phyloP scores from a whole-genome alignment of 2,888 invertebrate species.

The Drosophila sordidapex region DNA sequence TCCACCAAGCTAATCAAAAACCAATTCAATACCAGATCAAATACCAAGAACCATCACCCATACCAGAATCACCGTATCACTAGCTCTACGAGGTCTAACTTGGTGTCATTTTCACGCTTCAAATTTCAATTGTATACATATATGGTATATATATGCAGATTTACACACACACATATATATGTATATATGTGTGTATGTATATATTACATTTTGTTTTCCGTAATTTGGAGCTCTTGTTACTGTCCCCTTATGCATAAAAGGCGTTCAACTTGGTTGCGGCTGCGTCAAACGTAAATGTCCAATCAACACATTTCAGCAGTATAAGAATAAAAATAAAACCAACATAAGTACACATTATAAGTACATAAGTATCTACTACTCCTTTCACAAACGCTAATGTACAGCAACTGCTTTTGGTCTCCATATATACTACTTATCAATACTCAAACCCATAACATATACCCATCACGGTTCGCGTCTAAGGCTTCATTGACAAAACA shows the following conservation, averaged over 20 bases:
- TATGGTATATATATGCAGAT: slow-evolving; percentile 25
- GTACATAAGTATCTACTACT: slow-evolving; percentile 41
- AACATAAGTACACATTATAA: slow-evolving; percentile 1
- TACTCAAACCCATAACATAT: slow-evolving; percentile 16
- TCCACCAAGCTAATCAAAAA: slow-evolving; percentile 72
- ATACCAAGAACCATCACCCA: slow-evolving; percentile 68
- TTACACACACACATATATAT: slow-evolving; percentile 17
- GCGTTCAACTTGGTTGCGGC: slow-evolving; percentile 70
- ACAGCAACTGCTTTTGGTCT: slow-evolving; percentile 53
- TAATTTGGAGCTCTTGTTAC: slow-evolving; percentile 58
- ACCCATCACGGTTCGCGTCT: not conserved
- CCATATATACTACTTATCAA: slow-evolving; percentile 14
- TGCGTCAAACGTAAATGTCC: slow-evolving; percentile 52
- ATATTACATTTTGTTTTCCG: slow-evolving; percentile 32
- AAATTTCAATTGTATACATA: slow-evolving; percentile 41
- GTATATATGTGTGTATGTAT: slow-evolving; percentile 16
- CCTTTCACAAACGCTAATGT: slow-evolving; percentile 59
- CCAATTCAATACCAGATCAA: slow-evolving; percentile 60
- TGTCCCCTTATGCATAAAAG: slow-evolving; percentile 36
- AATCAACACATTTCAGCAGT: slow-evolving; percentile 44
- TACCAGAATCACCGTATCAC: slow-evolving; percentile 77
- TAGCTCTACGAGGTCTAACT: slow-evolving; percentile 78
- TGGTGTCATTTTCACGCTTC: slow-evolving; percentile 81
- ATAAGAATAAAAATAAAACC: slow-evolving; percentile 18
- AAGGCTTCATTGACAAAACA: slow-evolving; percentile 10